Evolutionary conservation across 2,797 vertebrate species (phyloP), one percentile per base, ranked within the genome.

Genomic region (Pseudochirops cupreus): DNA sequence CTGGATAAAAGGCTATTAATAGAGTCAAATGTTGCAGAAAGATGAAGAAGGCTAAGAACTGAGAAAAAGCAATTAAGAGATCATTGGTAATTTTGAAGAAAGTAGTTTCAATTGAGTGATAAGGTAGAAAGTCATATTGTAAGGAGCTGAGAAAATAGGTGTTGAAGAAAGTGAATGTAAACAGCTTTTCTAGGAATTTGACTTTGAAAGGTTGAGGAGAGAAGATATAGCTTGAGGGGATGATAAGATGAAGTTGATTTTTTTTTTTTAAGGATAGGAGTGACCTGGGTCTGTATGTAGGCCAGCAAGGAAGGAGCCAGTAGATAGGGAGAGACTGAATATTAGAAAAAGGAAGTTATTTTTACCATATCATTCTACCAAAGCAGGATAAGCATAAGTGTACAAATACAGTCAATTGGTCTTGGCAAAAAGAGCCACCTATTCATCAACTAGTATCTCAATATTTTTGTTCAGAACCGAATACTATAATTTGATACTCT

Each of bases 391-490:
- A 28, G 3, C 59, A 31, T 62, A 62, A 62, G 58, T 33, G 31
- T 62, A 62, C 11, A 62, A 62, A 11, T 62, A 33, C 29, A 11
- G 4, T 95, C 97, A 96, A n/a, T 92, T 13, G 24, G 53, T 62
- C n/a, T 10, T 92, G 39, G 92, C 54, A 96, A 95, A 91, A 56
- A 16, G 94, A 93, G 13, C 12, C 9, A 82, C 39, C 9, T 82
- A 11, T 24, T 82, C 39, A 46, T 91, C 39, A 91, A 54, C 6
- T 16, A 93, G 2, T 56, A 5, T 93, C 58, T 93, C 46, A 95
- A 55, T 97, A 94, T 94, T 87, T 87, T 87, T 95, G 24, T 96
- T 95, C 91, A 95, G 28, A 91, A 56, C 91, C 39, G 13, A 96
- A 87, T 93, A 39, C 57, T 95, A 91, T 91, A 57, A 67, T 29